Base-by-base conservation (phyloP, 2,888 invertebrate genomes). In the Pseudeuparius sepicola region DNA sequence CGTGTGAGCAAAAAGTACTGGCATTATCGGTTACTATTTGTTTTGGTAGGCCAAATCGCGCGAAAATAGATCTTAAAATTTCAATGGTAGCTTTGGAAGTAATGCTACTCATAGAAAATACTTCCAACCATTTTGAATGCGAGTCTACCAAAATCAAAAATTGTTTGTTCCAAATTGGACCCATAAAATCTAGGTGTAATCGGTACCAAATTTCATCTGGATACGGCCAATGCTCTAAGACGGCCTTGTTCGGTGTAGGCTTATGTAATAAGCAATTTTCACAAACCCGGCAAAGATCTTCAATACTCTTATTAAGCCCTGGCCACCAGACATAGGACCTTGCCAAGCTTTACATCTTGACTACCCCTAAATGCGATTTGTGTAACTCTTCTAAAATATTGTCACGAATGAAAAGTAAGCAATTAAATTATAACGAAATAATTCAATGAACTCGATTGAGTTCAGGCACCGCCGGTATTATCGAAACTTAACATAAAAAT, bases 171-270 rank as follows among this genome's bases (percentile, higher is more conserved):
- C 40, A 29, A 39, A 47, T 35, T 7, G 50, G 50, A 9, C 43
- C 46, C 12, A 44, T 36, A 33, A 35, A 45, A 38, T 53, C 52
- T 5, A 51, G 39, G 16, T 51, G 51, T 2, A 53, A 4, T 23
- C 50, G 14, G 7, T 42, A 34, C 47, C 49, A 51, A 4, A 46
- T 39, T 25, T 40, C 26, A 10, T 35, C 36, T n/a, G 47, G 45
- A 34, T 37, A 47, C 9, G 39, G 40, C 45, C 50, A 52, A 9
- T 42, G 16, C 15, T 36, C 31, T 13, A 37, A 20, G 17, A 24
- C 25, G 9, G 18, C 24, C 36, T 31, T 39, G 7, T 12, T 20
- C 2, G 46, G 36, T 14, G 13, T 3, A 24, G 31, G 31, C 11
- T 18, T 20, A 33, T 18, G 41, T 26, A 37, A 10, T 3, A 25